Conservation (phyloP, 2,113 vertebrate species). For the Thinocorus orbignyianus region DNA sequence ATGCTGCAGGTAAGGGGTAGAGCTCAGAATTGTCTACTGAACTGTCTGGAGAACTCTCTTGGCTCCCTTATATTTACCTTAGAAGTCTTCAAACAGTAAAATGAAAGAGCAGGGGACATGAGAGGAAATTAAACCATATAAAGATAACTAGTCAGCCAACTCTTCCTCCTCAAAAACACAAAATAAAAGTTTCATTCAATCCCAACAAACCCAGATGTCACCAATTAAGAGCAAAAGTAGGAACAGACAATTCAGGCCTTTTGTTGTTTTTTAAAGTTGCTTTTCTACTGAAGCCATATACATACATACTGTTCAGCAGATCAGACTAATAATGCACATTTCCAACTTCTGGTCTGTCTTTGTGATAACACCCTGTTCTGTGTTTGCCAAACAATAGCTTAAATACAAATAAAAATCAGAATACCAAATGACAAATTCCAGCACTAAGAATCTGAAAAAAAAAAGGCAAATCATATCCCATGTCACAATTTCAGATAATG, state of each 20-base stretch:
- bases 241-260: constrained; percentile 32
- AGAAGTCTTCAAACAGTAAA: constrained; percentile 33
- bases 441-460: neutral
- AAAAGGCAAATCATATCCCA: neutral
- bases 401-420: neutral
- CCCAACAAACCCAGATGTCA: constrained; percentile 40
- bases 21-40: neutral
- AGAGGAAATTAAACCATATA: constrained; percentile 56
- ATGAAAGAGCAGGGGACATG: constrained; percentile 3
- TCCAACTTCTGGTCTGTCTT: constrained; percentile 8
- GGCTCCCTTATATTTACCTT: neutral
- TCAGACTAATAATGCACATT: neutral
- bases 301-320: neutral
- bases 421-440: neutral
- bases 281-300: constrained; percentile 35
- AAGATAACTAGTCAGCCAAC: constrained; percentile 49
- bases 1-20: neutral
- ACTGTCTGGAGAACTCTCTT: neutral
- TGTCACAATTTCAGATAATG: neutral
- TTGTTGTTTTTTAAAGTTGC: constrained; percentile 6
- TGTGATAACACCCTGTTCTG: neutral
- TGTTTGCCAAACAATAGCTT: constrained; percentile 19
- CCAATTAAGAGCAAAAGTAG: constrained; percentile 54
- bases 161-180: constrained; percentile 57
- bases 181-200: constrained; percentile 64